Conservation (phyloP, 2,888 invertebrate species). For the Sesamia inferens region DNA sequence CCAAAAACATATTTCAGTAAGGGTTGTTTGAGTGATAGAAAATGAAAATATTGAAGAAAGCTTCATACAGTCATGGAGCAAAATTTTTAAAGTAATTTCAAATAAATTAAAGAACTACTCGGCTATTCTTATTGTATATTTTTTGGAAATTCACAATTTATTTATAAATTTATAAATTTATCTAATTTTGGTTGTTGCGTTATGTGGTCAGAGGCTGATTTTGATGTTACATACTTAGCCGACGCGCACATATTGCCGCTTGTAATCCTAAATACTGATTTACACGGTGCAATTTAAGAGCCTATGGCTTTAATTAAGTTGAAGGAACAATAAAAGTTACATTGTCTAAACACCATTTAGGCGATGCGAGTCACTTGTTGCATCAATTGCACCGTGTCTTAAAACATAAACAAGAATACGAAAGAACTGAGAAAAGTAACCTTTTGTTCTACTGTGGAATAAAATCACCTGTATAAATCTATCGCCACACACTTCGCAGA, state of each 20-base stretch:
- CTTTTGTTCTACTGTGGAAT: background rate
- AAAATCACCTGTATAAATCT: conserved; percentile 91
- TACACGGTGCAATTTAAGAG: too few relatives aligned
- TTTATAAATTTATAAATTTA: too few relatives aligned
- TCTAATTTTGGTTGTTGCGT: background rate
- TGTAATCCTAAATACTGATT: too few relatives aligned
- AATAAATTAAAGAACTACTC: background rate
- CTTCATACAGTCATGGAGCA: background rate
- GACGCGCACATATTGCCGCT: background rate
- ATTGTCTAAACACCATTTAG: too few relatives aligned
- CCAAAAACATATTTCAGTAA: background rate
- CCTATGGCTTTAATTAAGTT: too few relatives aligned
- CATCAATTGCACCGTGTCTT: too few relatives aligned
- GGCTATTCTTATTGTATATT: background rate
- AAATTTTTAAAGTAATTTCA: background rate
- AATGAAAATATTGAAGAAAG: background rate
- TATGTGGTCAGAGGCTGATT: background rate
- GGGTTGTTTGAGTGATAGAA: background rate
- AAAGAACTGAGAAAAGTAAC: background rate
- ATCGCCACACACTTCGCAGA: conserved; percentile 92
- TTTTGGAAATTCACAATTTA: background rate
- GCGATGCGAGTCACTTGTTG: too few relatives aligned
- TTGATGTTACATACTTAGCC: background rate
- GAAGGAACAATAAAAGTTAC: too few relatives aligned
- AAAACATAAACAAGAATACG: background rate